Evolutionary conservation across 2,888 invertebrate species (phyloP), one percentile per base, ranked within the genome.

Genomic region (Dryomyza anilis): DNA sequence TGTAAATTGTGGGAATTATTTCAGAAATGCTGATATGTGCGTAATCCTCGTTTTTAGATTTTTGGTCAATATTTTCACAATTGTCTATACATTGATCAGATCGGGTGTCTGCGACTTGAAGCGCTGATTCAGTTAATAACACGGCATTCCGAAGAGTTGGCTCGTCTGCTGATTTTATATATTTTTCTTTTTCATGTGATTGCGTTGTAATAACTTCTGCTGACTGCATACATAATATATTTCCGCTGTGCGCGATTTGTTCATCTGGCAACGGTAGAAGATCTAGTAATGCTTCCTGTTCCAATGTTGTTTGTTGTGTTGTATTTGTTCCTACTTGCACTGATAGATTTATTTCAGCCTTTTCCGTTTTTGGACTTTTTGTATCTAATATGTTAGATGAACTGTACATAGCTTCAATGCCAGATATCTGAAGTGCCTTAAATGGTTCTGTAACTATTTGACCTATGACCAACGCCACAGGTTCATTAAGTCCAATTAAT

Each of bases 51-150:
- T 59, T 50, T 10, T 64, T 36, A 0, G 57, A 16, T 7, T 68
- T 57, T 1, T 66, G 64, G 0, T 64, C 27, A 0, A 75, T 25
- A 1, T 67, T 63, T 3, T 72, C 39, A 1, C 92, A 70, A 70
- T 88, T 79, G 83, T 89, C 88, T 14, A 87, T 75, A 3, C 85
- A 81, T 81, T 89, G 87, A 69, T 85, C 86, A 74, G 89, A 87
- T 19, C 81, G 81, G 21, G 86, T 84, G 67, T 87, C 80, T 53
- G 87, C 82, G 1, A 87, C 86, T 46, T 87, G 83, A 1, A 89
- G 77, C 2, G 86, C 81, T 71, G 85, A 85, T 2, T 85, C 80
- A 5, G 73, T 58, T 36, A 68, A 65, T 2, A 73, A 14, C 2
- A 52, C 66, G 0, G 77, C 78, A 30, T 66, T 71, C 14, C 72